Conservation (phyloP, 2,888 invertebrate genomes). For the Heteromurus nitidus region DNA sequence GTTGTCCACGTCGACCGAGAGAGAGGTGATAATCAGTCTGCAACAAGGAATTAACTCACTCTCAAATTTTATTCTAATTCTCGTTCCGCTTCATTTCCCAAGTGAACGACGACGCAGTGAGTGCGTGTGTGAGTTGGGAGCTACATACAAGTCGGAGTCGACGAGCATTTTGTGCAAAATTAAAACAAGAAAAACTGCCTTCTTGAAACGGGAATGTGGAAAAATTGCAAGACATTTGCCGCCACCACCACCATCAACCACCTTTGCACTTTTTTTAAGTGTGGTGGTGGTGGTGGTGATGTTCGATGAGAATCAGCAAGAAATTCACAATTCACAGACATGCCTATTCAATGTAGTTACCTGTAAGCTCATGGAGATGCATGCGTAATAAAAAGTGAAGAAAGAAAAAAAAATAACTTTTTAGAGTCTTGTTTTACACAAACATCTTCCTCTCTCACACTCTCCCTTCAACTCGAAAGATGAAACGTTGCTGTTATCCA, state of each 20-base stretch:
- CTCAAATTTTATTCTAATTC: conserved; percentile 24
- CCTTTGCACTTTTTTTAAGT: background rate
- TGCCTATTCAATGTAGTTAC: conserved; percentile 7
- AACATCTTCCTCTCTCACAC: too few relatives aligned
- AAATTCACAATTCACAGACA: conserved; percentile 6
- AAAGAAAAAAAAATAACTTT: too few relatives aligned
- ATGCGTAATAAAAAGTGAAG: too few relatives aligned
- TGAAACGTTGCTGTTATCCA: too few relatives aligned
- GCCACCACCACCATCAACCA: background rate
- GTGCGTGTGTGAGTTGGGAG: conserved; percentile 46
- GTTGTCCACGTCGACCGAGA: too few relatives aligned
- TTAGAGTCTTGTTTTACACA: too few relatives aligned
- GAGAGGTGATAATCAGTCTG: conserved; percentile 61
- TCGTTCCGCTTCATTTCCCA: conserved; percentile 45
- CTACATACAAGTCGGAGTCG: conserved; percentile 9
- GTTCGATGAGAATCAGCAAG: background rate
- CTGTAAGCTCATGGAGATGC: conserved; percentile 1
- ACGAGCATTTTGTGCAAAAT: too few relatives aligned
- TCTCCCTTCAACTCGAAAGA: too few relatives aligned
- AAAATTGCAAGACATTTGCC: background rate
- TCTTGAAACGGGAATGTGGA: conserved; percentile 12
- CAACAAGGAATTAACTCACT: too few relatives aligned
- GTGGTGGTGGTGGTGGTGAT: background rate
- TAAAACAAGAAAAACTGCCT: too few relatives aligned
- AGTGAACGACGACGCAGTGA: too few relatives aligned